Evolutionary conservation across 2,113 vertebrate genomes (phyloP).

Genomic region (Osmerus eperlanus): DNA sequence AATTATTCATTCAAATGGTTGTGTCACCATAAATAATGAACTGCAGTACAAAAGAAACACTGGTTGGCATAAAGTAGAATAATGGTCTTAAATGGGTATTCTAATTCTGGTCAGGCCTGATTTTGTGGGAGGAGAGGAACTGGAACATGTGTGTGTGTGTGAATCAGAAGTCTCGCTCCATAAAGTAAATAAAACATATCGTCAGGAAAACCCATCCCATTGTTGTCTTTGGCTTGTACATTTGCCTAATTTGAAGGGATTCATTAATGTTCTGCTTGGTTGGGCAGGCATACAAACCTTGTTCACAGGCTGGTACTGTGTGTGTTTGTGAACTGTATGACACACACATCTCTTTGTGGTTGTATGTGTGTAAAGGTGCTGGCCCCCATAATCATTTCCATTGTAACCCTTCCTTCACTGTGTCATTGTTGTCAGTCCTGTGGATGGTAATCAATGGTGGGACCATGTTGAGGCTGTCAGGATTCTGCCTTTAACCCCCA

Average conservation of each 20-base stretch:
- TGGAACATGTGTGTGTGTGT: too few species aligned
- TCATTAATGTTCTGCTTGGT: slow-evolving; percentile 9
- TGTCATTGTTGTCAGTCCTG: background rate
- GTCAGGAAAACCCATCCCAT: slow-evolving; percentile 9
- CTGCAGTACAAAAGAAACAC: too few species aligned
- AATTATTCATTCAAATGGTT: too few species aligned
- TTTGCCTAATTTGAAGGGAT: slow-evolving; percentile 18
- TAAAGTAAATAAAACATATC: slow-evolving; percentile 18
- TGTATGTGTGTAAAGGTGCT: background rate
- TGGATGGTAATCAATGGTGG: slow-evolving; percentile 13
- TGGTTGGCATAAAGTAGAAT: too few species aligned
- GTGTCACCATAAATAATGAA: too few species aligned
- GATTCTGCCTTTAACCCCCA: slow-evolving; percentile 39
- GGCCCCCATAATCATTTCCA: background rate
- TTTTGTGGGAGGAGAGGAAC: too few species aligned
- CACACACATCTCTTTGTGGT: background rate
- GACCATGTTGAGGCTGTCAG: slow-evolving; percentile 24
- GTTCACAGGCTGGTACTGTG: background rate
- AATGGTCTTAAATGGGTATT: too few species aligned
- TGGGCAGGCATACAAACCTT: slow-evolving; percentile 11
- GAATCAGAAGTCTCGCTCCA: background rate
- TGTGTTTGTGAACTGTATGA: background rate
- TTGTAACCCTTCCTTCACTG: background rate
- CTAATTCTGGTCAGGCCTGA: too few species aligned
- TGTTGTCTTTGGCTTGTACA: slow-evolving; percentile 12